phyloP scores from a whole-genome alignment of 1,140 invertebrate genomes.

The Aphelinus certus region DNA sequence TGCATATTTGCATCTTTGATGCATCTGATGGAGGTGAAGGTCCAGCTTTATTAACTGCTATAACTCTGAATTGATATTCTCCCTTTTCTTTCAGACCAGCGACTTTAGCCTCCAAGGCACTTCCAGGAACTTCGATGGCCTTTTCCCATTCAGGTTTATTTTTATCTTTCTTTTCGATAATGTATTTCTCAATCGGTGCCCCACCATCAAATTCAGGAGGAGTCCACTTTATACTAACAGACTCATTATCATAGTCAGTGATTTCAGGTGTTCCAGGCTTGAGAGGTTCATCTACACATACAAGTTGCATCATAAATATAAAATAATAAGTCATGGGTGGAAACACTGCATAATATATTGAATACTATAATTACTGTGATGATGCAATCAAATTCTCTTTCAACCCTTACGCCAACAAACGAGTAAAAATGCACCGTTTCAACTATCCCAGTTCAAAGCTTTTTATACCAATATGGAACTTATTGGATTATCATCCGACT shows the following conservation, averaged over 20 bases:
- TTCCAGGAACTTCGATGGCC: slow-evolving; percentile 83
- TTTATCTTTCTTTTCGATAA: slow-evolving; percentile 96
- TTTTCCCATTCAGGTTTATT: slow-evolving; percentile 83
- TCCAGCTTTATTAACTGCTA: slow-evolving; percentile 97
- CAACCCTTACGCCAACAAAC: no score
- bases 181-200: slow-evolving; percentile 94
- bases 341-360: no score
- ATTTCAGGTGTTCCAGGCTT: slow-evolving; percentile 92
- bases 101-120: slow-evolving; percentile 80
- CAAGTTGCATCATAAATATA: no score
- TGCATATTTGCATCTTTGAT: slow-evolving; percentile 90
- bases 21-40: slow-evolving; percentile 92
- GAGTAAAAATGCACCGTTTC: no score
- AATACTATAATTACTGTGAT: no score
- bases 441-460: no score
- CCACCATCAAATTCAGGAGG: slow-evolving; percentile 93
- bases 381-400: no score
- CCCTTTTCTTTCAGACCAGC: slow-evolving; percentile 88
- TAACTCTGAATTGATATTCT: slow-evolving; percentile 94
- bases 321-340: no score
- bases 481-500: no score
- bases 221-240: slow-evolving; percentile 93
- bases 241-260: slow-evolving; percentile 92
- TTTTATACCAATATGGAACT: no score
- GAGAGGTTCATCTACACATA: slow-evolving; percentile 74